These are phyloP conservation scores for Planiliza haematocheilus DNA, from an alignment of 2,113 vertebrate species.

Conservation along the genomic window DNA sequence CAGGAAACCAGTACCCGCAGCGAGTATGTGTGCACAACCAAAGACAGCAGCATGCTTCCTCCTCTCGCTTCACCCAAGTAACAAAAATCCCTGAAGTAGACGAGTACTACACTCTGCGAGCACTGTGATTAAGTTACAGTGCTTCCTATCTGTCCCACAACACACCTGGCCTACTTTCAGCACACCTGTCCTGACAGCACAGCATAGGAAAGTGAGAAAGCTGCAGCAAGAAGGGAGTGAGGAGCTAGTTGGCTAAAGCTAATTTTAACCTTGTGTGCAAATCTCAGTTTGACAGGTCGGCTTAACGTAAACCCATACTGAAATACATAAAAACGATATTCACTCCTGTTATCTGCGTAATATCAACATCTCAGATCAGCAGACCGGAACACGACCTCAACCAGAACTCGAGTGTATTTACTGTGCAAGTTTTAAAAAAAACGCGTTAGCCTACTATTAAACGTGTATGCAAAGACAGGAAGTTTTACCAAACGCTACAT, in stretches of 20 bases:
- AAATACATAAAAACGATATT: background rate
- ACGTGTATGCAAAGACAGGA: conserved; percentile 27
- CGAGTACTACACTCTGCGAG: conserved; percentile 4
- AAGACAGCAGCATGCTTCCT: conserved; percentile 92
- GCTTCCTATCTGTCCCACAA: conserved; percentile 33
- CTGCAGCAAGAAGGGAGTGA: conserved; percentile 37
- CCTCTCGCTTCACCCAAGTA: conserved; percentile 23
- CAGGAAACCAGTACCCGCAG: conserved; percentile 94
- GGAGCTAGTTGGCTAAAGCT: conserved; percentile 73
- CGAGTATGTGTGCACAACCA: conserved; percentile 95
- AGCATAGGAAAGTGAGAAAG: conserved; percentile 59
- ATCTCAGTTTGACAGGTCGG: conserved; percentile 35
- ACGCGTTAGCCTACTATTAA: conserved; percentile 49
- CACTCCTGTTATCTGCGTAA: background rate
- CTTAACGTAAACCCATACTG: conserved; percentile 15
- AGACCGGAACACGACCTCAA: conserved; percentile 16
- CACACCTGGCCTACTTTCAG: conserved; percentile 64
- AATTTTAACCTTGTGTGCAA: conserved; percentile 75
- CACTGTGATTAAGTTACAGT: conserved; percentile 4
- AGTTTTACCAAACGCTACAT: conserved; percentile 39
- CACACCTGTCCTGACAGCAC: conserved; percentile 54
- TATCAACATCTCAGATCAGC: background rate
- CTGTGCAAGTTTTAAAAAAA: conserved; percentile 22
- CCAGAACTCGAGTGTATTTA: conserved; percentile 23
- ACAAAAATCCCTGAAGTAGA: conserved; percentile 44